These are phyloP conservation scores for Eurois occulta DNA, from an alignment of 2,888 invertebrate species.

Conservation along the genomic window DNA sequence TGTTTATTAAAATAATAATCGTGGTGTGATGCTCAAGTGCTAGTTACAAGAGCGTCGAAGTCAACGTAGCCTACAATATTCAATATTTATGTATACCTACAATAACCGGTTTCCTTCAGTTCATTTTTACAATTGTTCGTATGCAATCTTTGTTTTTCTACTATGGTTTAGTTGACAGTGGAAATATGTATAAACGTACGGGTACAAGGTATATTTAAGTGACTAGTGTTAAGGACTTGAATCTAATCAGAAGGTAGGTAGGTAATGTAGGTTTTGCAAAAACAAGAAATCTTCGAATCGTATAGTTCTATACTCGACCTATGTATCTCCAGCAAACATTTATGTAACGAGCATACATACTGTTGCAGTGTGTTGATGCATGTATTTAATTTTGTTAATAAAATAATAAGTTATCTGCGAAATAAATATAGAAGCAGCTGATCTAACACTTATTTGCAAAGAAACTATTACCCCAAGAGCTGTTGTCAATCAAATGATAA, in stretches of 20 bases:
- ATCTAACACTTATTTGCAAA: background rate
- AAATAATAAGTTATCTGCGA: background rate
- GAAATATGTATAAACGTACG: too few relatives aligned
- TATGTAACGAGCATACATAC: background rate
- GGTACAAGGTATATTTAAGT: background rate
- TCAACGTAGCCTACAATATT: conserved; percentile 11
- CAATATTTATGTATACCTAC: conserved; percentile 15
- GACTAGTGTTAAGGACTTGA: background rate
- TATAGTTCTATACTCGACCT: background rate
- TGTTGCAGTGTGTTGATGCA: background rate
- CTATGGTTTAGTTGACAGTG: background rate
- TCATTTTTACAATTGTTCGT: conserved; percentile 20
- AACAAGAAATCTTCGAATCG: background rate
- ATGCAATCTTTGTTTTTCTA: conserved; percentile 14
- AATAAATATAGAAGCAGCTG: background rate
- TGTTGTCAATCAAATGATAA: conserved; percentile 13
- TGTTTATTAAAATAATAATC: conserved; percentile 21
- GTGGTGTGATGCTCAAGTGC: background rate
- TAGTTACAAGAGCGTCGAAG: conserved; percentile 1
- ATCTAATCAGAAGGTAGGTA: background rate
- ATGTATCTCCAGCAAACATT: background rate
- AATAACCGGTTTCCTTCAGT: conserved; percentile 42
- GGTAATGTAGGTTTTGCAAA: background rate
- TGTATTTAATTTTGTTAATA: background rate
- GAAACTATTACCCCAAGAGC: background rate